Percentiles rank a stretch among this genome's conserved stretches.
phyloP scores from a whole-genome alignment of 2,797 vertebrate species.

The Sparus aurata region DNA sequence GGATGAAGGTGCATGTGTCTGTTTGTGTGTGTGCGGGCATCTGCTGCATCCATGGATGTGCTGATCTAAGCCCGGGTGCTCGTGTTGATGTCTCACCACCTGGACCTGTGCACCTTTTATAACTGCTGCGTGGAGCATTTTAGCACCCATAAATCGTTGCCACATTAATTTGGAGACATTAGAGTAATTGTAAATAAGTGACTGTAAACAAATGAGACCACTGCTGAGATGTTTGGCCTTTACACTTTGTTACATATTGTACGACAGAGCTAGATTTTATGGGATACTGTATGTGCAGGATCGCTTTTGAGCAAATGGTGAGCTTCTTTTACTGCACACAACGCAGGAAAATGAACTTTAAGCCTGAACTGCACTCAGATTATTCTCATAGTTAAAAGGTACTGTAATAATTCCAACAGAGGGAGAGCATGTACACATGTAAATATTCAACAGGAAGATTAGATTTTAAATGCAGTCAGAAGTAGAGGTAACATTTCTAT shows the following conservation, averaged over 20 bases:
- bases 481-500: too few species aligned
- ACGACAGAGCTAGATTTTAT: constrained; percentile 1
- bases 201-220: constrained; percentile 31
- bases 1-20: constrained; percentile 42
- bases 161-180: constrained; percentile 42
- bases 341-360: neutral
- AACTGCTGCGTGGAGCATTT: constrained; percentile 39
- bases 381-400: constrained; percentile 1
- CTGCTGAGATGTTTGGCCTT: constrained; percentile 15
- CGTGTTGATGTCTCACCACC: constrained; percentile 16
- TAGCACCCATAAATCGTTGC: constrained; percentile 52
- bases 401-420: neutral
- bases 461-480: neutral
- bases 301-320: constrained; percentile 9
- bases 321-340: constrained; percentile 10
- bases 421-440: neutral
- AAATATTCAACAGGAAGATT: constrained; percentile 3
- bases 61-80: constrained; percentile 36
- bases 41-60: constrained; percentile 40
- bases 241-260: neutral
- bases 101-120: constrained; percentile 28
- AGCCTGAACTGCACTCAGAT: neutral
- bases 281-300: neutral
- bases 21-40: constrained; percentile 43
- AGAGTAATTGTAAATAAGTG: constrained; percentile 41